Conservation (phyloP, 2,797 vertebrate species). For the Oreortyx pictus region DNA sequence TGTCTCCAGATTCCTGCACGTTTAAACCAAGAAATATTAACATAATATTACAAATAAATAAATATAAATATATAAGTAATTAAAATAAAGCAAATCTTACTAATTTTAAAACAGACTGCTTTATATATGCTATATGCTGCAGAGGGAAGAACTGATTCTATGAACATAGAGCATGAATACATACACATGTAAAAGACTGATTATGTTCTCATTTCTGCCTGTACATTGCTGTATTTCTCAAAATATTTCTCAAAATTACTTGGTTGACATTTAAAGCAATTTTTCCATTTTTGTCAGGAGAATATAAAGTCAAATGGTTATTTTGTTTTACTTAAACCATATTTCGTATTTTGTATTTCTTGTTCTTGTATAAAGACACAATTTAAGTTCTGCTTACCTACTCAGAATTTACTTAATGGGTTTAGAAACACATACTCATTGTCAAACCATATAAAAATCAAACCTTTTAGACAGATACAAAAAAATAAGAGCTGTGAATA, state of each 20-base stretch:
- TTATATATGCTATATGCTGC: background rate
- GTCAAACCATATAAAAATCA: background rate
- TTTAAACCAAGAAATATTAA: background rate
- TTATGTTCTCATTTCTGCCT: background rate
- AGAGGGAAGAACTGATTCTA: background rate
- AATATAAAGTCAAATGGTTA: background rate
- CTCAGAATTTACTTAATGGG: accelerated
- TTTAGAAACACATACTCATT: background rate
- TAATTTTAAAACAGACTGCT: background rate
- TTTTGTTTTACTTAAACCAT: background rate
- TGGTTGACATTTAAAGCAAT: background rate
- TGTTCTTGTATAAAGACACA: background rate
- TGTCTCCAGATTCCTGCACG: background rate
- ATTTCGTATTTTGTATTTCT: too few species aligned
- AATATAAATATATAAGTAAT: background rate
- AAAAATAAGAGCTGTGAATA: background rate
- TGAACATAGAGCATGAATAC: background rate
- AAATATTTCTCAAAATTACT: too few species aligned
- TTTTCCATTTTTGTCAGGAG: background rate
- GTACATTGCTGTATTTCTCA: background rate
- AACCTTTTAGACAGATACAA: background rate
- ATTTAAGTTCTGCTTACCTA: background rate
- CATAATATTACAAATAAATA: background rate
- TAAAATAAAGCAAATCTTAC: background rate
- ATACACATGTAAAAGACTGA: background rate